Base-by-base conservation (phyloP, 1,140 invertebrate species). In the Arion vulgaris region DNA sequence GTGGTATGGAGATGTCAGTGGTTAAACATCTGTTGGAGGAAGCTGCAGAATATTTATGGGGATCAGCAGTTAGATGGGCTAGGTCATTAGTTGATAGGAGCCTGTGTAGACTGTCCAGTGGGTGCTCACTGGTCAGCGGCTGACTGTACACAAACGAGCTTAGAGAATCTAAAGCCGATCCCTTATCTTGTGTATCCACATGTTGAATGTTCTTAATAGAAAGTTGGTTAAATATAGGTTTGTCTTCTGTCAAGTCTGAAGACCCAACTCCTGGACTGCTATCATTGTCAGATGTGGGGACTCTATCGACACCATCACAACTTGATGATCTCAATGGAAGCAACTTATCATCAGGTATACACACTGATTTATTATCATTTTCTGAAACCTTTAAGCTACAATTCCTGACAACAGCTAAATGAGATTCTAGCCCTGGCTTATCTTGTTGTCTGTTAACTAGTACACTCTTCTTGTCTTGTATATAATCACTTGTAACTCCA, bases 41-140 rank as follows among this genome's bases (percentile, higher is more conserved):
- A 2, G 45, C 32, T 15, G 73, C 41, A 7, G 28, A 34, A 28
- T 39, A 45, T 41, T 39, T 72, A n/a, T 75, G 73, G 80, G 51
- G 69, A 72, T 83, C 80, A 68, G 81, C 49, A 77, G 66, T 41
- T 72, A 49, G 32, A 7, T 71, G 77, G 7, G 68, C 41, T 41
- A 81, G 57, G 34, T 69, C 57, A 66, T 81, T 49, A 76, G 84
- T 98, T 92, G 98, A 97, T 92, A 97, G 97, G 19, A 98, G 94
- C 91, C 98, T 98, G 89, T 98, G 97, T 68, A 99, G 92, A 13
- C 97, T 97, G 19, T 97, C 97, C 83, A 99, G 92, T 32, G 98
- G 98, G 85, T 93, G 90, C 85, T 92, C 91, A 84, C 89, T 90
- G 28, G 88, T 90, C 77, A 91, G 77, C 19, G 89, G 86, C 82